Percentiles rank a stretch among this genome's conserved stretches.
Evolutionary conservation across 2,888 invertebrate genomes (phyloP).

Genomic region (Mythimna albipuncta): DNA sequence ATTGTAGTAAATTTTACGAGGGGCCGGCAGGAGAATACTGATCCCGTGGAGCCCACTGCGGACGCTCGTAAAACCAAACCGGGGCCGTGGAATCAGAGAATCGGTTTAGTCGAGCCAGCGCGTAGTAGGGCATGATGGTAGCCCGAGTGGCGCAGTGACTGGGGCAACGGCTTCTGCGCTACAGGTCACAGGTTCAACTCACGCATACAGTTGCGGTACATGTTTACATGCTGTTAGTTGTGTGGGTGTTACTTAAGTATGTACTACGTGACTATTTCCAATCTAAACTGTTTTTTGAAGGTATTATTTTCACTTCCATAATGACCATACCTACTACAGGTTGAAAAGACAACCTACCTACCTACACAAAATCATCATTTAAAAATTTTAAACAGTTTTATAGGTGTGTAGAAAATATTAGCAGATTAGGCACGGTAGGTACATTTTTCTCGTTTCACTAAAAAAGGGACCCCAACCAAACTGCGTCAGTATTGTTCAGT

Average conservation of each 20-base stretch:
- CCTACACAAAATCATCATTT: too few species aligned
- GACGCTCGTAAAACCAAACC: conserved; percentile 56
- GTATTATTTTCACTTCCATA: not conserved
- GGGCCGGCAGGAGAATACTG: conserved; percentile 57
- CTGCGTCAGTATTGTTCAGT: conserved; percentile 34
- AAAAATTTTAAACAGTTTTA: too few species aligned
- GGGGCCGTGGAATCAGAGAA: not conserved
- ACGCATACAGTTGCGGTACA: too few species aligned
- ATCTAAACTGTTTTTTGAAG: not conserved
- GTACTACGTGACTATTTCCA: not conserved
- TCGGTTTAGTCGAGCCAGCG: not conserved
- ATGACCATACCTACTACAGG: too few species aligned
- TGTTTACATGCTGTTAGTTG: not conserved
- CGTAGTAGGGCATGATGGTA: not conserved
- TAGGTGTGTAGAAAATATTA: not conserved
- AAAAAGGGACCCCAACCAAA: not conserved
- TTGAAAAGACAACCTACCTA: too few species aligned
- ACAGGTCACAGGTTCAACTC: conserved; percentile 10
- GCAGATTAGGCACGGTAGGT: not conserved
- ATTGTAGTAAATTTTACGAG: conserved; percentile 66
- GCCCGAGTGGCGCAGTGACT: not conserved
- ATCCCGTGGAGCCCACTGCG: conserved; percentile 34
- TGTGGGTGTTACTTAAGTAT: too few species aligned
- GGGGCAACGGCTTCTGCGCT: not conserved
- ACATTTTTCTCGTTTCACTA: conserved; percentile 10